A percentile compares a stretch with the other conserved stretches of the same genome.
Conservation (phyloP, 2,888 invertebrate species). For the Latrodectus elegans region DNA sequence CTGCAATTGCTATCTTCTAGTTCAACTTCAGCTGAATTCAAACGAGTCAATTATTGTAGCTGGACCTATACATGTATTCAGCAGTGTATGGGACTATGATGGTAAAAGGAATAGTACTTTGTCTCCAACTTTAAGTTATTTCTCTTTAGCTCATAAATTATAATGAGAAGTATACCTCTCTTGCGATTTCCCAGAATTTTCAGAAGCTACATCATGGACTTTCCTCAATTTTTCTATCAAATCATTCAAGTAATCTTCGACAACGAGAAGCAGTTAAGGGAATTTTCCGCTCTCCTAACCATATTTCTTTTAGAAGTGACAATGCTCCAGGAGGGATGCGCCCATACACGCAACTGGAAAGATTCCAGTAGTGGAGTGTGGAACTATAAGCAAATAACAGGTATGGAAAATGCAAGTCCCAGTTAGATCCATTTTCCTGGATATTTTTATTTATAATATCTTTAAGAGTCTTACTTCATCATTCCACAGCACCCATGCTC, state of each 20-base stretch:
- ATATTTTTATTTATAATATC: slow-evolving; percentile 17
- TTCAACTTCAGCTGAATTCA: background rate
- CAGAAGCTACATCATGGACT: background rate
- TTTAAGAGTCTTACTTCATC: slow-evolving; percentile 13
- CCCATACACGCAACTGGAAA: slow-evolving; percentile 7
- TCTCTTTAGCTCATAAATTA: background rate
- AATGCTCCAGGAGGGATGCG: slow-evolving; percentile 1
- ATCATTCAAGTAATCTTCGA: slow-evolving; percentile 1
- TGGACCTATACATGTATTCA: background rate
- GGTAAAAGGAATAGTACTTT: background rate
- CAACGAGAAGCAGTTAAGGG: background rate
- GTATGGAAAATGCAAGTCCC: slow-evolving; percentile 17
- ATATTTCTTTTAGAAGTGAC: background rate
- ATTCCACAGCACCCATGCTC: background rate
- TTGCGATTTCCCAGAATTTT: background rate
- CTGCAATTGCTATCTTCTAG: background rate
- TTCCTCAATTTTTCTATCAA: slow-evolving; percentile 2
- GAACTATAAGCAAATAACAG: slow-evolving; percentile 8
- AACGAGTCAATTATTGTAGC: background rate
- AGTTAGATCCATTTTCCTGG: slow-evolving; percentile 5
- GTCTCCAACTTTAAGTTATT: background rate
- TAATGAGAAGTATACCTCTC: background rate
- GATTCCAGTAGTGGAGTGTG: slow-evolving; percentile 10
- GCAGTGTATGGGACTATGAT: background rate
- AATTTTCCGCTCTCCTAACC: background rate